Evolutionary conservation across 2,888 invertebrate genomes (phyloP).

Genomic region (Neocrepidodera transversa): DNA sequence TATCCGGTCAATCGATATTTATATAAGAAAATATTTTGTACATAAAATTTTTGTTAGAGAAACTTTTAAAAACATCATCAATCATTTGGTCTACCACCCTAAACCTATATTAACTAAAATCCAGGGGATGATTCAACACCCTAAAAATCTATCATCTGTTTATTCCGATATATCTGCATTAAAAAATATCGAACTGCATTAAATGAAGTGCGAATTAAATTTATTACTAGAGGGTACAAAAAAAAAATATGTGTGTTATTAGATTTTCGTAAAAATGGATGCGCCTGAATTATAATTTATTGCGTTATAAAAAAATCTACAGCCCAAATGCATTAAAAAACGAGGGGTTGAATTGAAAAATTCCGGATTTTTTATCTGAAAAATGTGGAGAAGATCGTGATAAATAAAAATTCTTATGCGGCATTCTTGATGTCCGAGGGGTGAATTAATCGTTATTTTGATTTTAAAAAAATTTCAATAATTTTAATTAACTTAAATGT

Average conservation of each 20-base stretch:
- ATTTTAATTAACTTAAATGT: too few species aligned
- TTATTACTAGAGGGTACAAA: conserved; percentile 17
- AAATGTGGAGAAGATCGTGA: conserved; percentile 1
- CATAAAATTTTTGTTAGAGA: too few species aligned
- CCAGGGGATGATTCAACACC: conserved; percentile 11
- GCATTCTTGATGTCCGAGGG: conserved; percentile 8
- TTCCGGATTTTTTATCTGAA: conserved; percentile 23
- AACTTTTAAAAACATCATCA: conserved; percentile 22
- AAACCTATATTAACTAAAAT: conserved; percentile 3
- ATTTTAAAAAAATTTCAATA: too few species aligned
- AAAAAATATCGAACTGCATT: conserved; percentile 17
- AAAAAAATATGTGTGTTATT: background rate
- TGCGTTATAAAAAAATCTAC: background rate
- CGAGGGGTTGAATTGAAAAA: conserved; percentile 14
- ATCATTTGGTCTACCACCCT: conserved; percentile 15
- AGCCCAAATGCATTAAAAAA: background rate
- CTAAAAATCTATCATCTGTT: conserved; percentile 12
- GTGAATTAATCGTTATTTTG: too few species aligned
- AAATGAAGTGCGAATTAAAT: conserved; percentile 16
- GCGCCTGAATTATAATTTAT: background rate
- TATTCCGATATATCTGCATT: conserved; percentile 1
- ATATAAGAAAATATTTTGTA: too few species aligned
- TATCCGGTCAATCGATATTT: background rate
- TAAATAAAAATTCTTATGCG: background rate
- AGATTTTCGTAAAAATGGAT: background rate